Conservation (phyloP, 2,888 invertebrate genomes). For the Drosophila anomalata region DNA sequence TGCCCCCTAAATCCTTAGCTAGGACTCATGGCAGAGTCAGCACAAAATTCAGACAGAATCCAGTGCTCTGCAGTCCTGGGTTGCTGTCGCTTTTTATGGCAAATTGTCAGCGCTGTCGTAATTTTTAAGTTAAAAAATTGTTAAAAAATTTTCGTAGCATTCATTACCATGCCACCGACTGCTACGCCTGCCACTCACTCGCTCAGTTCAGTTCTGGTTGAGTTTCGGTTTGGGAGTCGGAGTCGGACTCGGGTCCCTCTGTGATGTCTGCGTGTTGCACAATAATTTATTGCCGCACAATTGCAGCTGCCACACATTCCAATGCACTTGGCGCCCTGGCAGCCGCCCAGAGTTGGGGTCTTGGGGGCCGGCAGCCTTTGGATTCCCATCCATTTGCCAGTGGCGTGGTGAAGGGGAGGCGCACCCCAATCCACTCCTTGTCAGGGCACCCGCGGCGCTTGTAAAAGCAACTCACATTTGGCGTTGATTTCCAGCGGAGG, state of each 20-base stretch:
- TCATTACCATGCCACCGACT: constrained; percentile 66
- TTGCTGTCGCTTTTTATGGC: constrained; percentile 58
- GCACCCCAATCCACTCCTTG: constrained; percentile 13
- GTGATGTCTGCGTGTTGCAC: constrained; percentile 75
- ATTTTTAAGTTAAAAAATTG: constrained; percentile 80
- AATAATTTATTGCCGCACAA: constrained; percentile 80
- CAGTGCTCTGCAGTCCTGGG: constrained; percentile 19
- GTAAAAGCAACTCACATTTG: constrained; percentile 64
- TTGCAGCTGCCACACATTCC: constrained; percentile 80
- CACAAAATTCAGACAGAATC: constrained; percentile 47
- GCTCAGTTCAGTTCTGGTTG: constrained; percentile 32
- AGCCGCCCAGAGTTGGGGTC: constrained; percentile 31
- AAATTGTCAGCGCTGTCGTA: constrained; percentile 78
- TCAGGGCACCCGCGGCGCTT: constrained; percentile 69
- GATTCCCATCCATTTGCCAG: constrained; percentile 17
- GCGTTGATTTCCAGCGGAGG: constrained; percentile 43
- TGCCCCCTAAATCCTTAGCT: not conserved
- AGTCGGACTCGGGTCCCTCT: constrained; percentile 34
- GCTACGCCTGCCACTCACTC: constrained; percentile 29
- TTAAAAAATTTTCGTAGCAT: constrained; percentile 74
- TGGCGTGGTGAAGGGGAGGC: not conserved
- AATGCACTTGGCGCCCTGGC: constrained; percentile 64
- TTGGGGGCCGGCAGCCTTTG: constrained; percentile 3
- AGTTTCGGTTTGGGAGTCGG: constrained; percentile 15
- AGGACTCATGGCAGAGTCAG: constrained; percentile 37